Conservation (phyloP, 2,888 invertebrate species). For the Lepeophtheirus nordmannii region DNA sequence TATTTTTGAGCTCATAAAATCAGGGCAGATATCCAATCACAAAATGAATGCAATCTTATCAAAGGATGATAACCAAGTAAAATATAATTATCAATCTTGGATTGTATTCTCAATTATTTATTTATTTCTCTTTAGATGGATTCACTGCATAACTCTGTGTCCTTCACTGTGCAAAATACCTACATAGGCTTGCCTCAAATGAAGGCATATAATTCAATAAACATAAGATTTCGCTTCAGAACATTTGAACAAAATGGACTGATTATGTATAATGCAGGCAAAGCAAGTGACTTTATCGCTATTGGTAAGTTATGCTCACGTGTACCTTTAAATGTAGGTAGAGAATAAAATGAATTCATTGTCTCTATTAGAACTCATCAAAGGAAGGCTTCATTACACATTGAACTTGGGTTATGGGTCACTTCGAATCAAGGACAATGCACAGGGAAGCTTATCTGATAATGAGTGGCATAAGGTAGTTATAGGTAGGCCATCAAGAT, state of each 20-base stretch:
- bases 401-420: slow-evolving; percentile 85
- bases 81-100: not conserved
- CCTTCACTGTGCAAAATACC: slow-evolving; percentile 79
- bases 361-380: slow-evolving; percentile 54
- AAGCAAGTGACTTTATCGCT: slow-evolving; percentile 73
- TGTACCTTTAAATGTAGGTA: too few species aligned
- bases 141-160: slow-evolving; percentile 9
- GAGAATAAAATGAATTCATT: not conserved
- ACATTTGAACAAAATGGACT: slow-evolving; percentile 60
- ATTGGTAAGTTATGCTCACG: slow-evolving; percentile 34
- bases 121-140: not conserved
- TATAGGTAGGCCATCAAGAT: slow-evolving; percentile 65
- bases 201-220: slow-evolving; percentile 57
- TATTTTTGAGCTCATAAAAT: slow-evolving; percentile 12
- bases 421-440: slow-evolving; percentile 55
- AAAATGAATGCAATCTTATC: not conserved
- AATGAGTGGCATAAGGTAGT: slow-evolving; percentile 89
- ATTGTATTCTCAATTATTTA: not conserved
- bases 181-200: slow-evolving; percentile 75
- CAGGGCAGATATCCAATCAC: slow-evolving; percentile 13
- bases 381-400: slow-evolving; percentile 75
- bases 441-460: slow-evolving; percentile 66
- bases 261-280: slow-evolving; percentile 75
- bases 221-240: slow-evolving; percentile 61
- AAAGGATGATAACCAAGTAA: not conserved